Evolutionary conservation across 37 sponge, comb jelly and placozoan genomes (phyloP), one percentile per base, ranked within the genome.

Genomic region (Hormiphora californensis): DNA sequence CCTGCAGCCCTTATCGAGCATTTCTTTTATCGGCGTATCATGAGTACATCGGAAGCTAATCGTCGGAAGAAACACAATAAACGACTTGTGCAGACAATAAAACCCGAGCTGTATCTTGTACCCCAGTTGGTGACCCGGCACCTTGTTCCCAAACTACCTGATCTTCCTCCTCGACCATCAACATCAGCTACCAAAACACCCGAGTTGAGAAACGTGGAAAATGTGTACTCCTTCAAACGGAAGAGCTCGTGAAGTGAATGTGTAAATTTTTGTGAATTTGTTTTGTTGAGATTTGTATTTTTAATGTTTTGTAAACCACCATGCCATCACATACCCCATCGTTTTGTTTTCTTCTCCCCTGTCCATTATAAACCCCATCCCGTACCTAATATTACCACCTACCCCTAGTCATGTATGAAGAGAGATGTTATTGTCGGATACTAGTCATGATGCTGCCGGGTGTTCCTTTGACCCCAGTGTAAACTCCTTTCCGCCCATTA

Each of bases 381-480:
- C n/a, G n/a, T n/a, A n/a, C n/a, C n/a, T n/a, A n/a, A n/a, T n/a
- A n/a, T 23, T 59, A 59, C 25, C 62, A n/a, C 28, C 32, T 30
- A 73, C n/a, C n/a, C n/a, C n/a, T n/a, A 46, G 81, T 73, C 81
- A 73, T 73, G 81, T 73, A 4, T 0, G 7, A 0, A 4, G 40
- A 19, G 81, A 73, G 81, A 73, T 73, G 81, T 40, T 73, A 73
- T 19, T 73, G 23, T 73, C 81, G 17, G 7, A 5, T 30, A 25
- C 61, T 57, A 25, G 17, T 32, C 81, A 5, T 46, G 4, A 4
- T 73, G 81, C 46, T n/a, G n/a, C n/a, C n/a, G n/a, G n/a, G n/a
- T n/a, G n/a, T n/a, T 73, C 81, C 0, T 73, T 73, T 30, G 81
- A 73, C 81, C 5, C 81, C 38, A 73, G 46, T 32, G 11, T 73